Conservation (phyloP, 2,797 vertebrate genomes). For the Antrozous pallidus region DNA sequence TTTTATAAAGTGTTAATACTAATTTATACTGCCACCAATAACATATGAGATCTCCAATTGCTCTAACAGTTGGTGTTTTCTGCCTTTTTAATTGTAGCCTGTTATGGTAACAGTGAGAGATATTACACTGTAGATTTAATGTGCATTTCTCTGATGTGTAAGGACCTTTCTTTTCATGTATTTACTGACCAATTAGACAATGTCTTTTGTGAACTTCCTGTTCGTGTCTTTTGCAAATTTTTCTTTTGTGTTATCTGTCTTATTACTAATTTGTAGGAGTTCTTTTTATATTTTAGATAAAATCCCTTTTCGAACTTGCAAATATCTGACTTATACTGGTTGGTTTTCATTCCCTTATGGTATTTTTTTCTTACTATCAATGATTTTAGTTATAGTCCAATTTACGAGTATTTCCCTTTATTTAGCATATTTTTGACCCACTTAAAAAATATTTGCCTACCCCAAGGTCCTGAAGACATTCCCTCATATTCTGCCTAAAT, state of each 20-base stretch:
- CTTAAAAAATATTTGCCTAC: not conserved
- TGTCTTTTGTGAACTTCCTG: not conserved
- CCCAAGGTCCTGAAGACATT: not conserved
- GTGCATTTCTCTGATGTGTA: not conserved
- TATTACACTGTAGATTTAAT: not conserved
- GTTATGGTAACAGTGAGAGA: not conserved
- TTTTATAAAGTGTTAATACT: not conserved
- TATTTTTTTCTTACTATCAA: not conserved
- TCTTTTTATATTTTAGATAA: not conserved
- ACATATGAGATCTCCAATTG: not conserved
- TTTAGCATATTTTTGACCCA: not conserved
- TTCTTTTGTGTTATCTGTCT: not conserved
- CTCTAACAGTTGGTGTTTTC: not conserved
- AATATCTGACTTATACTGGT: not conserved
- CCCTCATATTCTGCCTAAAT: not conserved
- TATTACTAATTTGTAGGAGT: conserved; percentile 26
- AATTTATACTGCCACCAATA: not conserved
- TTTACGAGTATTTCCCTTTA: not conserved
- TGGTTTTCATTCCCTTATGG: not conserved
- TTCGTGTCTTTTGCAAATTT: not conserved
- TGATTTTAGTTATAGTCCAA: not conserved
- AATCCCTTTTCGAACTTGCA: conserved; percentile 28
- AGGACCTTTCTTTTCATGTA: not conserved
- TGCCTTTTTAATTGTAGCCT: not conserved
- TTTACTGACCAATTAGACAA: not conserved